phyloP scores from a whole-genome alignment of 2,888 invertebrate genomes.

The Heliothis peltigera region DNA sequence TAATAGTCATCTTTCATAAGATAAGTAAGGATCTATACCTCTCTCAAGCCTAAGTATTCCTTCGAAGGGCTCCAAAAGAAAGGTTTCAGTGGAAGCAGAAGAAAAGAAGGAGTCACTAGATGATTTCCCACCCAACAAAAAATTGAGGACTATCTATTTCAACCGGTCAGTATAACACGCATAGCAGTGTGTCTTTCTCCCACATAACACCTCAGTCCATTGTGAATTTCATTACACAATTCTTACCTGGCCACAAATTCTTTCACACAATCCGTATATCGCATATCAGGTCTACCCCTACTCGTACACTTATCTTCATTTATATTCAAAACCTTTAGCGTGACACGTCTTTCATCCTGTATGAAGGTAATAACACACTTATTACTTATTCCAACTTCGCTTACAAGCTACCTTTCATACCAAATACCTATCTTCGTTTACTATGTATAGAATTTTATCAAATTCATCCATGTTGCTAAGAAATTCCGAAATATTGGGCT shows the following conservation, averaged over 20 bases:
- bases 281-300: neutral
- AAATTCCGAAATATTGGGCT: constrained; percentile 54
- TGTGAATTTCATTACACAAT: neutral
- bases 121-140: no score
- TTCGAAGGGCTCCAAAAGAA: no score
- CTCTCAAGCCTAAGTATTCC: no score
- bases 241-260: neutral
- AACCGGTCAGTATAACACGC: no score
- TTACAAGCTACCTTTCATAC: neutral
- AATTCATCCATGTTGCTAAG: constrained; percentile 22
- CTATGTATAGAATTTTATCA: constrained; percentile 33
- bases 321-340: neutral
- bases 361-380: neutral
- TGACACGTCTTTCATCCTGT: neutral
- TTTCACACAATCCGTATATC: neutral
- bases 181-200: neutral
- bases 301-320: neutral
- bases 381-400: constrained; percentile 1
- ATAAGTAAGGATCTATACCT: no score
- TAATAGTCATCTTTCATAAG: no score
- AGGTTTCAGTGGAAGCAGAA: no score
- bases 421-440: neutral
- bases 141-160: no score
- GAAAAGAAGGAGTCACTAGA: no score
- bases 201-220: neutral